These are phyloP conservation scores for Ophioninae sp. DNA, from an alignment of 2,888 invertebrate species.

Conservation along the genomic window DNA sequence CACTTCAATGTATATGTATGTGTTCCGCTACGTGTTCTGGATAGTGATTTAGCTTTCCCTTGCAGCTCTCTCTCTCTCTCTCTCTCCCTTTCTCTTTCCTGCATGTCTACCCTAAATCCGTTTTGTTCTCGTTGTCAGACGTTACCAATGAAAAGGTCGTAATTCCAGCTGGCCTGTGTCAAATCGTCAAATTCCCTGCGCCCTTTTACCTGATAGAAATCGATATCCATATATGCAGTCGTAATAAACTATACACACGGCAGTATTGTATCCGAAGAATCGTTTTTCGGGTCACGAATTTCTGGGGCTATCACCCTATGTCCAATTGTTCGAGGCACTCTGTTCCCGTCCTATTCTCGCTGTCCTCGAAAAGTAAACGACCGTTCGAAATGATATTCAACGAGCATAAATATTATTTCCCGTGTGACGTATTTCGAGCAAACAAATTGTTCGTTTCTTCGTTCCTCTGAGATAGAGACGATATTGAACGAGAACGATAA, in stretches of 20 bases:
- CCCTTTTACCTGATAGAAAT: slow-evolving; percentile 19
- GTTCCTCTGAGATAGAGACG: not conserved
- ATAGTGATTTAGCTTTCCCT: slow-evolving; percentile 54
- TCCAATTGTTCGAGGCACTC: slow-evolving; percentile 43
- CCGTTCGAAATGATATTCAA: slow-evolving; percentile 26
- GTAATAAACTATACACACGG: slow-evolving; percentile 36
- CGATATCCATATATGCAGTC: slow-evolving; percentile 31
- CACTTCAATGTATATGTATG: slow-evolving; percentile 30
- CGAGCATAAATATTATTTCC: slow-evolving; percentile 29
- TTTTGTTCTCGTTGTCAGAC: slow-evolving; percentile 20
- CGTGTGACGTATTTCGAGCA: not conserved
- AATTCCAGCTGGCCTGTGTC: not conserved
- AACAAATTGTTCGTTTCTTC: not conserved
- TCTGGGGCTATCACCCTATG: slow-evolving; percentile 45
- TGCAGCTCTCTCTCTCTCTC: slow-evolving; percentile 33
- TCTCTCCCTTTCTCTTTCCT: slow-evolving; percentile 2
- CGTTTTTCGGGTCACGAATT: slow-evolving; percentile 57
- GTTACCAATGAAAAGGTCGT: slow-evolving; percentile 10
- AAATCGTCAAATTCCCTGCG: not conserved
- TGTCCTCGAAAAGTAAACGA: slow-evolving; percentile 25
- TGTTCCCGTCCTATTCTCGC: not conserved
- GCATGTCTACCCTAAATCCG: slow-evolving; percentile 31
- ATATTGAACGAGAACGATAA: not conserved
- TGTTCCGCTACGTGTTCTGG: slow-evolving; percentile 58
- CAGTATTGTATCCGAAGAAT: slow-evolving; percentile 11